phyloP scores from a whole-genome alignment of 2,113 vertebrate species.

The Gymnocephalus cernua region DNA sequence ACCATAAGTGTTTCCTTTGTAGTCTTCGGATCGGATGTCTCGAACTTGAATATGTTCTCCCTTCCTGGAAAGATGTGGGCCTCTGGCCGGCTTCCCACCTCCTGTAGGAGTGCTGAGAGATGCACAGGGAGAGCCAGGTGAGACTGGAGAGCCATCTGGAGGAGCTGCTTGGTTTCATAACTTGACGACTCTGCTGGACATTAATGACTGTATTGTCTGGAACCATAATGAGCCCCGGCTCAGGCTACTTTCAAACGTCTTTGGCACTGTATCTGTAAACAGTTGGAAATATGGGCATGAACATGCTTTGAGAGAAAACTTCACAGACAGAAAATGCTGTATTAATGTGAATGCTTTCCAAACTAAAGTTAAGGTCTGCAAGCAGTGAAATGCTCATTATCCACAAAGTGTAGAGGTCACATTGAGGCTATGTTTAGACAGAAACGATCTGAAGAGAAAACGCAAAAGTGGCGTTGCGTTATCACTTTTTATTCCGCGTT shows the following conservation, averaged over 20 bases:
- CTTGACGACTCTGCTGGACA: constrained; percentile 48
- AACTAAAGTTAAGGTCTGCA: constrained; percentile 10
- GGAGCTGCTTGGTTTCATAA: constrained; percentile 51
- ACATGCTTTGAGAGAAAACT: constrained; percentile 10
- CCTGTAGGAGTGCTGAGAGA: constrained; percentile 43
- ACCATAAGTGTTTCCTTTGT: constrained; percentile 29
- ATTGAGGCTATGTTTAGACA: too few relatives aligned
- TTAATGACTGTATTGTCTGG: constrained; percentile 56
- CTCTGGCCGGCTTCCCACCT: constrained; percentile 51
- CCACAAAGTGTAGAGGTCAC: constrained; percentile 10
- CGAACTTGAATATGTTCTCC: constrained; percentile 26
- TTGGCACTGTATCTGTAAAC: constrained; percentile 37
- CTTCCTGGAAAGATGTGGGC: constrained; percentile 30
- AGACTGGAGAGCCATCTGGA: constrained; percentile 72
- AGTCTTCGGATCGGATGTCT: background rate
- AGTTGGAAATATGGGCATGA: constrained; percentile 3
- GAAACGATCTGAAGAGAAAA: too few relatives aligned
- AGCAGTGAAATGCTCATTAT: constrained; percentile 42
- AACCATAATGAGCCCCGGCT: constrained; percentile 29
- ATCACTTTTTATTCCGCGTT: too few relatives aligned
- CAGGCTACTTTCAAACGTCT: constrained; percentile 16
- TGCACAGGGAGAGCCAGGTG: constrained; percentile 58
- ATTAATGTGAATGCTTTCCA: constrained; percentile 32
- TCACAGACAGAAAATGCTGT: constrained; percentile 2
- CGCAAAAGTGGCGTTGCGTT: too few relatives aligned